A percentile compares a stretch with the other conserved stretches of the same genome.
Evolutionary conservation across 2,888 invertebrate genomes (phyloP).

Genomic region (Incurvaria masculella): DNA sequence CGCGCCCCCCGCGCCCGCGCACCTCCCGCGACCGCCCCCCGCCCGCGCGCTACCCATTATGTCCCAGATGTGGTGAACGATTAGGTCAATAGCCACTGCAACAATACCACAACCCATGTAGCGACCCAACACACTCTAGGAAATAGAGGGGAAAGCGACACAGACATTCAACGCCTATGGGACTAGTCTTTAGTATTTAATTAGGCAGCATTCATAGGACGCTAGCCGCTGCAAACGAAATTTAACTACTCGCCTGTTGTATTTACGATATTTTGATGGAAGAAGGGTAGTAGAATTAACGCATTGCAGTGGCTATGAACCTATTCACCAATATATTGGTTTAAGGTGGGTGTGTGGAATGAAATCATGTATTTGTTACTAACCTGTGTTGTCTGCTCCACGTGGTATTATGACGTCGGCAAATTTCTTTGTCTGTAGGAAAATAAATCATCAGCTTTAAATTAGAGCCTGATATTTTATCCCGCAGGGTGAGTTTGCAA

Average conservation of each 20-base stretch:
- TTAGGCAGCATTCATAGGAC: background rate
- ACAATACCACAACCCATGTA: conserved; percentile 56
- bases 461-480: too few species aligned
- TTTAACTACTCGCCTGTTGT: too few species aligned
- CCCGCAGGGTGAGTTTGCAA: too few species aligned
- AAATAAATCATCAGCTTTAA: background rate
- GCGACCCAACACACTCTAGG: conserved; percentile 10
- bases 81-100: conserved; percentile 99
- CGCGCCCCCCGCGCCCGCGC: conserved; percentile 30
- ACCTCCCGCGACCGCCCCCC: conserved; percentile 22
- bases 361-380: conserved; percentile 26
- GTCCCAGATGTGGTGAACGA: conserved; percentile 99
- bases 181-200: too few species aligned
- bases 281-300: background rate
- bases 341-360: too few species aligned
- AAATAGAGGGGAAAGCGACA: too few species aligned
- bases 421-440: conserved; percentile 92
- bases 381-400: conserved; percentile 96
- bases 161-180: too few species aligned
- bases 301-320: conserved; percentile 55
- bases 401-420: conserved; percentile 99
- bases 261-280: background rate
- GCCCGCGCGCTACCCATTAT: conserved; percentile 66
- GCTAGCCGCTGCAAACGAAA: background rate
- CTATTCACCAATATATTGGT: too few species aligned